These are phyloP conservation scores for Trinorchestia longiramus DNA, from an alignment of 1,140 invertebrate species.

Conservation along the genomic window DNA sequence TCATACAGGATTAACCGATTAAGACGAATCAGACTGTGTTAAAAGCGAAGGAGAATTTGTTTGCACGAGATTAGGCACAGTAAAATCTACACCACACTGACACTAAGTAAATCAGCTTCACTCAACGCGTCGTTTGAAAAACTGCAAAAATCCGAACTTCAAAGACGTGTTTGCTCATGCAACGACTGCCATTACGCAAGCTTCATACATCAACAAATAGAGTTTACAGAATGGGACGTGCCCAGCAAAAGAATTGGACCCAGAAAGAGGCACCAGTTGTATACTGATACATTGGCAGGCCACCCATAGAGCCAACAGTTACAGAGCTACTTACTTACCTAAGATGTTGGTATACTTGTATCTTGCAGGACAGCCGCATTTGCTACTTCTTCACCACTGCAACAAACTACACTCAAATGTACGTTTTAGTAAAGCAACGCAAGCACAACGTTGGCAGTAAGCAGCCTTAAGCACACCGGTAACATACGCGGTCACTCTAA, in stretches of 20 bases:
- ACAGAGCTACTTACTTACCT: neutral
- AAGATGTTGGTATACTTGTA: neutral
- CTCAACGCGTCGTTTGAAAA: neutral
- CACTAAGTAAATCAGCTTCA: neutral
- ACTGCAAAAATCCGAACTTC: neutral
- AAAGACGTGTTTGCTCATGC: neutral
- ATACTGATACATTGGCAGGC: neutral
- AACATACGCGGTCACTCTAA: neutral
- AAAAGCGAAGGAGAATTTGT: neutral
- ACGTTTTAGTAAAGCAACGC: no score
- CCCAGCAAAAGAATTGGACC: neutral
- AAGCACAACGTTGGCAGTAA: no score
- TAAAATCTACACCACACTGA: neutral
- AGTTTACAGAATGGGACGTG: neutral
- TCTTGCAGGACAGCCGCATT: neutral
- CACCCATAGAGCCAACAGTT: neutral
- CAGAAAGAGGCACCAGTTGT: neutral
- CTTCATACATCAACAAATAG: neutral
- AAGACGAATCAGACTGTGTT: neutral
- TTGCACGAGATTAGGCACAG: neutral
- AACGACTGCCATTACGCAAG: neutral
- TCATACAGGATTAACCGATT: no score
- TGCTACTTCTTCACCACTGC: neutral
- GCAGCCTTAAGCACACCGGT: neutral
- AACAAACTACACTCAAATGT: neutral